Base-by-base conservation (phyloP, 2,888 invertebrate genomes). In the Adineta ricciae region DNA sequence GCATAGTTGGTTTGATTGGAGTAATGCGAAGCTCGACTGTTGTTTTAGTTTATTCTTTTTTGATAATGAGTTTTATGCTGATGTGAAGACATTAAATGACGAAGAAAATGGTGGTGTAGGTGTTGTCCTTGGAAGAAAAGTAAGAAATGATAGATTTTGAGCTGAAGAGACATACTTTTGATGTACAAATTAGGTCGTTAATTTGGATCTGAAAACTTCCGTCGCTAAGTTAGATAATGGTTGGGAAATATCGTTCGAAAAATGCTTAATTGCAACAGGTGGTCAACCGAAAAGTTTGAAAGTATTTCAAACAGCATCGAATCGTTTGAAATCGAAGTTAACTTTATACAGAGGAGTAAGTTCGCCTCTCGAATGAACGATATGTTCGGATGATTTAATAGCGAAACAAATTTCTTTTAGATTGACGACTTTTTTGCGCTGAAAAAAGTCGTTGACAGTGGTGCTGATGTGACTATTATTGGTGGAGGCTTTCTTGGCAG, bases 401-500 rank as follows among this genome's bases (percentile, higher is more conserved):
- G n/a, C n/a, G n/a, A n/a, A n/a, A n/a, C n/a, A n/a, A n/a, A n/a
- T n/a, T n/a, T n/a, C n/a, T 14, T 78, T 78, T 41, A 91, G 91
- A 89, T 91, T 49, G 88, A 93, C 72, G 95, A 95, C 90, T 95
- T 94, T 89, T 92, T 88, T 82, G 91, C 92, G 82, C 90, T 95
- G 56, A 92, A 93, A 87, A 91, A 92, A 46, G 90, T 92, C 84
- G 91, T 93, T 5, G 91, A 92, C 78, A 90, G 92, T 78, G 90
- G 91, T 72, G 93, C 93, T 87, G 92, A 93, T 84, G 92, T 97
- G 86, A 94, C 94, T 11, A 93, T 98, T 87, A 91, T 97, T 87
- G 98, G 98, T 86, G 96, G 96, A 87, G 96, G 97, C 78, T 95
- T 96, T 90, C 92, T 96, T 85, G 97, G 96, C 54, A 94, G 95